A percentile compares a stretch with the other conserved stretches of the same genome.
Conservation (phyloP, 2,113 vertebrate species). For the Sula dactylatra region DNA sequence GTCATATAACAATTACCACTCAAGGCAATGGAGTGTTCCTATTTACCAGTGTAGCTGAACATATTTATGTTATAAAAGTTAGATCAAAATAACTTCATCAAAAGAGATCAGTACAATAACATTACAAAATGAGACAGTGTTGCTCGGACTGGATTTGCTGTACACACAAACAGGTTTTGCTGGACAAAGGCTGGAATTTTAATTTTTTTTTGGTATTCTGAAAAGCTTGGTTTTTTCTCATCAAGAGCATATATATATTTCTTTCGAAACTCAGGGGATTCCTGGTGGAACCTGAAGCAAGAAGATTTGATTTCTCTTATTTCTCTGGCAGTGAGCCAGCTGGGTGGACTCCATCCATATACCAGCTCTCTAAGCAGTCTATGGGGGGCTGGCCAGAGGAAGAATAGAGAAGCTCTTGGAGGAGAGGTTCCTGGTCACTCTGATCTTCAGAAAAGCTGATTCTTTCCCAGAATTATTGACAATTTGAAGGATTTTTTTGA, state of each 20-base stretch:
- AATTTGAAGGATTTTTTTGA: neutral
- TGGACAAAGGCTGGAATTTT: neutral
- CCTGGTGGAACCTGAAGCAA: neutral
- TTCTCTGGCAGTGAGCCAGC: neutral
- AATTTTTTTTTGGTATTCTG: neutral
- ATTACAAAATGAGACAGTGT: neutral
- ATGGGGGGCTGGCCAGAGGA: neutral
- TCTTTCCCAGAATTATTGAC: neutral
- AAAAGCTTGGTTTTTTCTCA: neutral
- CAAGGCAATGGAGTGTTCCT: neutral
- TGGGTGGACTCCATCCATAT: neutral
- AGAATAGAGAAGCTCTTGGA: neutral
- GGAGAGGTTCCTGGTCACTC: neutral
- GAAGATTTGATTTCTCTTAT: neutral
- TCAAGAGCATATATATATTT: neutral
- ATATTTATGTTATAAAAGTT: neutral
- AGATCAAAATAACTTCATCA: neutral
- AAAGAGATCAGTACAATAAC: neutral
- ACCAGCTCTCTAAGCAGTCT: rapidly evolving
- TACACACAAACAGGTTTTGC: neutral
- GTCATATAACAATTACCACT: neutral
- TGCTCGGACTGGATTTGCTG: neutral
- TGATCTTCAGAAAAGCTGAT: neutral
- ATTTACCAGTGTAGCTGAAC: neutral
- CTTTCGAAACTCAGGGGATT: neutral